Conservation (phyloP, 2,797 vertebrate species). For the Xerus rutilus region DNA sequence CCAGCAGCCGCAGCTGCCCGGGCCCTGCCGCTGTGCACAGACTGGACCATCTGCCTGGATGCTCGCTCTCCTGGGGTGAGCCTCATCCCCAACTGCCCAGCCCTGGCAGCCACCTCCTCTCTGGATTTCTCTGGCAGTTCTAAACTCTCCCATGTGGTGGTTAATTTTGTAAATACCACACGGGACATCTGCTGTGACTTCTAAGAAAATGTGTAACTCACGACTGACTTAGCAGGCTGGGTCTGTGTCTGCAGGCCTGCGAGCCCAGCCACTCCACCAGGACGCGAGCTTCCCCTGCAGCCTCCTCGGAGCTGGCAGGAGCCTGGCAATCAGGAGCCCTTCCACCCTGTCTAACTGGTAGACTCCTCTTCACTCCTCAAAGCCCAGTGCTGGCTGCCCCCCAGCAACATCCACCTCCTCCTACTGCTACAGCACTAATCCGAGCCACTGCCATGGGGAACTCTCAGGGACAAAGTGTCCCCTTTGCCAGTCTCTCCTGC, state of each 20-base stretch:
- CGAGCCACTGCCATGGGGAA: rapidly evolving
- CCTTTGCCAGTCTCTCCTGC: rapidly evolving
- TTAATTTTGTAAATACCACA: neutral
- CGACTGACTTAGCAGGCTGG: neutral
- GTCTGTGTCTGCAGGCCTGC: neutral
- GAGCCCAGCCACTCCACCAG: neutral
- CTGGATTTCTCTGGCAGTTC: neutral
- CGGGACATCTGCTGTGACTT: neutral
- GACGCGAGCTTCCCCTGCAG: rapidly evolving
- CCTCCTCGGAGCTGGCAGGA: neutral
- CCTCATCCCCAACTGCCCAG: neutral
- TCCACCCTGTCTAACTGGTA: no score
- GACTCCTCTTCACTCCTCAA: neutral
- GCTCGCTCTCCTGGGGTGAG: neutral
- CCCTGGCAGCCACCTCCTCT: neutral
- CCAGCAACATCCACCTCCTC: neutral
- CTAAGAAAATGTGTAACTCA: constrained; percentile 12
- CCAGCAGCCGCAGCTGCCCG: neutral
- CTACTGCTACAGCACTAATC: rapidly evolving
- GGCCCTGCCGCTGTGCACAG: rapidly evolving
- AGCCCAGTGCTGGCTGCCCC: neutral
- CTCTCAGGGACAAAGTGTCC: neutral
- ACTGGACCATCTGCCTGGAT: neutral
- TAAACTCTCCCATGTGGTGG: neutral
- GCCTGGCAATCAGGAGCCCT: neutral